phyloP scores from a whole-genome alignment of 2,797 vertebrate genomes.

The Alauda arvensis region DNA sequence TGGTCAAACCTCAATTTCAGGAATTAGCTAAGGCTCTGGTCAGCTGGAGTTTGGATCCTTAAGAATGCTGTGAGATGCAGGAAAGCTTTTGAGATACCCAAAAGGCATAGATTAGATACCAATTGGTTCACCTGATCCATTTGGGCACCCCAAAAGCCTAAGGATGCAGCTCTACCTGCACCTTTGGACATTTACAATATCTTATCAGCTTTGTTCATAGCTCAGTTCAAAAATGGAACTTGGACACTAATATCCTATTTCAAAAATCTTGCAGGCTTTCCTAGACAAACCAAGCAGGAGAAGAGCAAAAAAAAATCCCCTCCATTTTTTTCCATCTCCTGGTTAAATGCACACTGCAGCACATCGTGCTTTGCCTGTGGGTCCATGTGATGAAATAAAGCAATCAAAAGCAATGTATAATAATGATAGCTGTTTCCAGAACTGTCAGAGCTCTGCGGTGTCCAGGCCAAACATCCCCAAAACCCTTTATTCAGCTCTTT shows the following conservation, averaged over 20 bases:
- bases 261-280: background rate
- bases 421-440: conserved; percentile 37
- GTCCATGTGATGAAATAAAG: background rate
- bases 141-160: background rate
- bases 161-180: background rate
- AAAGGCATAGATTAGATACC: background rate
- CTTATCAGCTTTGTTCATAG: background rate
- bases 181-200: background rate
- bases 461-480: conserved; percentile 3
- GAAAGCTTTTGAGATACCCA: background rate
- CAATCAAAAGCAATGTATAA: conserved; percentile 14
- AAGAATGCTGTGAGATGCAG: background rate
- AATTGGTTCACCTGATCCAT: background rate
- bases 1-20: background rate
- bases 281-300: background rate
- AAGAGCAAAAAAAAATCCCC: background rate
- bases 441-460: background rate
- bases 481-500: conserved; percentile 45
- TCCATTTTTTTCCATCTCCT: background rate
- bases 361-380: conserved; percentile 5
- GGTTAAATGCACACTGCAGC: conserved; percentile 4
- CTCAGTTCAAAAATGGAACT: background rate
- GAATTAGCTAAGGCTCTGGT: background rate
- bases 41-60: background rate
- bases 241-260: background rate